Evolutionary conservation across 2,797 vertebrate genomes (phyloP), one percentile per base, ranked within the genome.

Genomic region (Spinus olivaceus): DNA sequence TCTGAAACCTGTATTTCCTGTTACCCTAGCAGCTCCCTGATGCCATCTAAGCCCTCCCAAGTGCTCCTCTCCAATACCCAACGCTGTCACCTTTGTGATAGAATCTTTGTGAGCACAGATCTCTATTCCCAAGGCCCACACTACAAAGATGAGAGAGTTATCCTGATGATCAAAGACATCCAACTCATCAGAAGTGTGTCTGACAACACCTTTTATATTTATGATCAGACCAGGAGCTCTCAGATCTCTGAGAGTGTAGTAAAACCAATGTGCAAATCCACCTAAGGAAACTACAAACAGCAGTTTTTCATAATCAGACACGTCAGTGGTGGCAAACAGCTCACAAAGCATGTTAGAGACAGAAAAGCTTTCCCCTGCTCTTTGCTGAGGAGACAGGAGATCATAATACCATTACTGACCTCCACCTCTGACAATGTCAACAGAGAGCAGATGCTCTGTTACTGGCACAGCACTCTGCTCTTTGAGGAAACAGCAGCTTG

Each of bases 391-490:
- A 79, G 41, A 83, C 88, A 93, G 85, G 69, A 84, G 89, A 86
- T 85, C 81, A 94, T 73, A 92, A 96, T 87, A 84, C 83, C 94
- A 93, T 96, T 95, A 96, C 91, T 95, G 93, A 95, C 90, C 90
- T 88, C 89, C 46, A 65, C 80, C 84, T 93, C 92, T 77, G 83
- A 92, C 87, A 96, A 86, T 93, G 96, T 97, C 97, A 97, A 97
- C 94, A 97, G 92, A 94, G 85, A 95, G 78, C 96, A 97, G 96
- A 93, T 97, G 96, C 94, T 96, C 87, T 44, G 6, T 81, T 72
- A 51, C 83, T 69, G 69, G 72, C 70, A 95, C 73, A 85, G 78
- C 88, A 61, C 32, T 9, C 70, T 35, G 64, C 41, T 83, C 86
- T 80, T 77, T 46, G 78, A 49, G 54, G 81, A 69, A 91, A 72